phyloP scores from a whole-genome alignment of 2,797 vertebrate species.

The Pseudocheirus occidentalis region DNA sequence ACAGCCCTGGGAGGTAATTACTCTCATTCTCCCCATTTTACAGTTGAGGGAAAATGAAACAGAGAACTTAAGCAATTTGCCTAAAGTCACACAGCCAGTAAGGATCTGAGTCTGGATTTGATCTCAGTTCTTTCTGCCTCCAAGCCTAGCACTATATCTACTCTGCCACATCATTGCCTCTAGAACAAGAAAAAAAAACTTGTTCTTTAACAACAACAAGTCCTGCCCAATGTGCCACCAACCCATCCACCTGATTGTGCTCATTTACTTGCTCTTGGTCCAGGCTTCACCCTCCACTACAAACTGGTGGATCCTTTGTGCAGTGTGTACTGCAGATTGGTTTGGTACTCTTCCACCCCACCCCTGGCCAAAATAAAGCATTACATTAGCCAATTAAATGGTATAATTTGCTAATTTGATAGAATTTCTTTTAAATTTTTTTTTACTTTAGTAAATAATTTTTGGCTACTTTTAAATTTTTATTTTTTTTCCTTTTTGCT shows the following conservation, averaged over 20 bases:
- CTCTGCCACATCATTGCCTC: neutral
- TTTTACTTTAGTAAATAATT: neutral
- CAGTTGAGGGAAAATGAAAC: neutral
- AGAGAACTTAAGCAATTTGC: neutral
- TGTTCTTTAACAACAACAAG: neutral
- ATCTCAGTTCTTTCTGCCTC: neutral
- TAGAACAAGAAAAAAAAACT: no score
- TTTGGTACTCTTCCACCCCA: no score
- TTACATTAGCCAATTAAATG: neutral
- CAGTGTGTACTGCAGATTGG: no score
- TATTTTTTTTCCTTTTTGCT: no score
- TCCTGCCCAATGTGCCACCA: neutral
- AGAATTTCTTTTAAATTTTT: no score
- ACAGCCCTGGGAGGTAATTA: neutral
- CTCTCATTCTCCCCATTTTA: neutral
- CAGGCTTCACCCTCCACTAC: no score
- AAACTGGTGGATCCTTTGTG: no score
- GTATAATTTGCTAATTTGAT: neutral
- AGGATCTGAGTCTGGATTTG: neutral
- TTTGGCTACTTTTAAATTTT: neutral
- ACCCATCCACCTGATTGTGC: neutral
- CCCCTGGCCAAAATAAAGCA: neutral
- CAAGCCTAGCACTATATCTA: neutral
- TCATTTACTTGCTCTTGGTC: no score
- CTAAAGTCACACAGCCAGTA: neutral